Base-by-base conservation (phyloP, 2,888 invertebrate species). In the Acronicta alni region DNA sequence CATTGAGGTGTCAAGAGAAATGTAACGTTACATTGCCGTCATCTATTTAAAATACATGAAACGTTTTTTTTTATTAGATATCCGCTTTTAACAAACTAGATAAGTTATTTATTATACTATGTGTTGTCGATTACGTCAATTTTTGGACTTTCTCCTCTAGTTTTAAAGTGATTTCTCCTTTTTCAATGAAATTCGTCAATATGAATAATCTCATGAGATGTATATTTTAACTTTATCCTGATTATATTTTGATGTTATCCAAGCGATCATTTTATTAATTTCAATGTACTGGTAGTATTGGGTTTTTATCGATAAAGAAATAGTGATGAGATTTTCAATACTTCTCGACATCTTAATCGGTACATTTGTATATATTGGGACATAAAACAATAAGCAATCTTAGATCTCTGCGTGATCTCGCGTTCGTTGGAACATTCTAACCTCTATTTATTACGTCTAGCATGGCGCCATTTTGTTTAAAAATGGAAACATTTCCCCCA, bases 71-170 rank as follows among this genome's bases (percentile, higher is more conserved):
- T 56, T 57, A 58, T 57, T 57, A 57, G 49, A 54, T 63, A 54
- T 46, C 56, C 43, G 72, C 72, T 78, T 80, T 64, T 63, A 80
- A 75, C 70, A 69, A 77, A 75, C 65, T 85, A 84, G 81, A 68
- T 81, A 80, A 88, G 81, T 88, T 85, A 88, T 88, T 88, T 87
- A 87, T 86, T 86, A 72, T 72, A 70, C 65, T 57, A 72, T 59
- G 67, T 73, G 59, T 58, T 75, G 58, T 70, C 64, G 59, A 57
- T 67, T 39, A 63, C 46, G 57, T 72, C 41, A 67, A 65, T 72
- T 58, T 42, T 61, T 60, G 57, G 67, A 72, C 67, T 49, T 46
- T 57, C 48, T 32, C 20, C 48, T 52, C 55, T 71, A 70, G 77
- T 61, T 67, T 51, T 63, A 70, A 71, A 60, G 15, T 55, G 20